Conservation (phyloP, 2,113 vertebrate species). For the Oryzias javanicus region DNA sequence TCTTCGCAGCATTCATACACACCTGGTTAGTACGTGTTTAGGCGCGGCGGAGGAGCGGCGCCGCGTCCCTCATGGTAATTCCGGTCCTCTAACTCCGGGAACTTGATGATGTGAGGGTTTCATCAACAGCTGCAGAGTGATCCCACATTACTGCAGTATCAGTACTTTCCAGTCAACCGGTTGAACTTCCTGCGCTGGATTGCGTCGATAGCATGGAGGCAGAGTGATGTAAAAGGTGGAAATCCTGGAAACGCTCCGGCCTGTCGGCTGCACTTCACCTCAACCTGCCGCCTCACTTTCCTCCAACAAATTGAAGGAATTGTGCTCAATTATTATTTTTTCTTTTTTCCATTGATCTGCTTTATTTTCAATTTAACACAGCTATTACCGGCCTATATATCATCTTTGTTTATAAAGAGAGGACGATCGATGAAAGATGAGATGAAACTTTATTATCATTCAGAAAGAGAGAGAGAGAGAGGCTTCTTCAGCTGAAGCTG, state of each 20-base stretch:
- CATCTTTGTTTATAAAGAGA: slow-evolving; percentile 67
- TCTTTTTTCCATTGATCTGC: slow-evolving; percentile 42
- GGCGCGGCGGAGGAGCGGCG: slow-evolving; percentile 20
- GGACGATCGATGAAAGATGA: slow-evolving; percentile 54
- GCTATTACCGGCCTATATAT: slow-evolving; percentile 57
- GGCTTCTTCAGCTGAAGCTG: slow-evolving; percentile 3
- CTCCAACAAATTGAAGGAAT: slow-evolving; percentile 54
- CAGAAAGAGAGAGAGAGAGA: too few species aligned
- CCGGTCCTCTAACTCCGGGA: slow-evolving; percentile 48
- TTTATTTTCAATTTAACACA: slow-evolving; percentile 62
- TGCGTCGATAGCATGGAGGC: slow-evolving; percentile 20
- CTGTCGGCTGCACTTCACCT: slow-evolving; percentile 30
- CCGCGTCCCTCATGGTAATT: slow-evolving; percentile 50
- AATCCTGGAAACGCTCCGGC: slow-evolving; percentile 21
- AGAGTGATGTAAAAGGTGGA: slow-evolving; percentile 61
- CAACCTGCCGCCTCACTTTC: slow-evolving; percentile 28
- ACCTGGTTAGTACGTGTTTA: slow-evolving; percentile 54
- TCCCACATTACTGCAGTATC: slow-evolving; percentile 41
- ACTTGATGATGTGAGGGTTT: slow-evolving; percentile 60
- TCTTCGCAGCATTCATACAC: slow-evolving; percentile 29
- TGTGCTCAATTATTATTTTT: slow-evolving; percentile 56
- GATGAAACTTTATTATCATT: slow-evolving; percentile 58
- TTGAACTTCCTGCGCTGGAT: slow-evolving; percentile 30
- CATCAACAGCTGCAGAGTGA: slow-evolving; percentile 65
- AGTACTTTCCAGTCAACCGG: slow-evolving; percentile 30